Evolutionary conservation across 2,888 invertebrate species (phyloP).

Genomic region (Operophtera brumata): DNA sequence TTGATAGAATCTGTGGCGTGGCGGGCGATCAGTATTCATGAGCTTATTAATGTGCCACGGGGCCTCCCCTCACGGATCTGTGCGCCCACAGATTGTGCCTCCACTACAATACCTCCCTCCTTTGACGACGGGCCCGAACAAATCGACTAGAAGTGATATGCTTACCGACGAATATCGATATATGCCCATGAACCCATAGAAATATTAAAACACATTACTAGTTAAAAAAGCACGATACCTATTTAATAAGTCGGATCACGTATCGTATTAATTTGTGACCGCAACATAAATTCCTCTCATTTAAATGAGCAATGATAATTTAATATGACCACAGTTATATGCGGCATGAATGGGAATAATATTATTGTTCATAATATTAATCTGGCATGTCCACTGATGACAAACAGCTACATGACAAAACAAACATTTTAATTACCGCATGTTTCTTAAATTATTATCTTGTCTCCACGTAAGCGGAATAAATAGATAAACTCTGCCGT

Average conservation of each 20-base stretch:
- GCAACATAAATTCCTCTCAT: slow-evolving; percentile 40
- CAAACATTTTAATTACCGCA: slow-evolving; percentile 13
- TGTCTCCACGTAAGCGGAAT: not conserved
- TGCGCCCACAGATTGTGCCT: slow-evolving; percentile 57
- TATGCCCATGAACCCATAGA: slow-evolving; percentile 55
- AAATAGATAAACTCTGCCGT: too few relatives aligned
- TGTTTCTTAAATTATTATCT: slow-evolving; percentile 2
- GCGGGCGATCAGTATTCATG: slow-evolving; percentile 67
- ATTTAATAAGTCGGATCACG: slow-evolving; percentile 32
- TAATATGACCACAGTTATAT: slow-evolving; percentile 37
- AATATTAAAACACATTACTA: slow-evolving; percentile 29
- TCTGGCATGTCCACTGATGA: slow-evolving; percentile 31
- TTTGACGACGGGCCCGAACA: slow-evolving; percentile 46
- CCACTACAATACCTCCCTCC: slow-evolving; percentile 40
- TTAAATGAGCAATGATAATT: slow-evolving; percentile 40
- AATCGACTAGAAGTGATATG: slow-evolving; percentile 72
- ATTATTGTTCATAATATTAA: slow-evolving; percentile 34
- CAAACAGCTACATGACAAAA: slow-evolving; percentile 28
- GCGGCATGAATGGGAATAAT: slow-evolving; percentile 35
- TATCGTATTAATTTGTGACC: slow-evolving; percentile 38
- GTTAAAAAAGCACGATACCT: slow-evolving; percentile 26
- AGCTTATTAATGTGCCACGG: slow-evolving; percentile 66
- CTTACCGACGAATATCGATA: slow-evolving; percentile 43
- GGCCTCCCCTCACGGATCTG: slow-evolving; percentile 44
- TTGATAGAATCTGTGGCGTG: slow-evolving; percentile 38